Conservation (phyloP, 1,140 invertebrate genomes). For the Scaptomyza hsui region DNA sequence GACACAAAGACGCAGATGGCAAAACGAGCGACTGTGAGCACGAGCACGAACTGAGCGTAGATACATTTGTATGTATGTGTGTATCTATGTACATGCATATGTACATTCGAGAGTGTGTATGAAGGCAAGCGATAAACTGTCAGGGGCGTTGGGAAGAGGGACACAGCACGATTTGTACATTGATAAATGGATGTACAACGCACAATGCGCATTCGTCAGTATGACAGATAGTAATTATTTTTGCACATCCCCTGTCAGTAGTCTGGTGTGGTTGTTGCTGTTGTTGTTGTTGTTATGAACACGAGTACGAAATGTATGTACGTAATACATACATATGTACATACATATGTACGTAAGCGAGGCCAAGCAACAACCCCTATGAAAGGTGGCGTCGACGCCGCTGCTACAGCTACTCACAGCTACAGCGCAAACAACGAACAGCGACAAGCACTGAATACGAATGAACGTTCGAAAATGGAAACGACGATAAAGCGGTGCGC, state of each 20-base stretch:
- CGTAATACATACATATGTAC: too few species aligned
- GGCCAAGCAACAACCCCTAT: conserved; percentile 27
- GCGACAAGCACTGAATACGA: conserved; percentile 59
- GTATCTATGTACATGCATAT: not conserved
- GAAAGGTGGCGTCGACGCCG: conserved; percentile 35
- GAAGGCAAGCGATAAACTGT: conserved; percentile 49
- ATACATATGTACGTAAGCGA: not conserved
- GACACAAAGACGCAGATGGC: conserved; percentile 53
- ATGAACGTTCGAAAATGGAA: conserved; percentile 50
- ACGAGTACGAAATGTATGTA: not conserved
- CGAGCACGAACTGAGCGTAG: conserved; percentile 51
- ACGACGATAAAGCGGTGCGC: conserved; percentile 52
- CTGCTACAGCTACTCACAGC: conserved; percentile 22
- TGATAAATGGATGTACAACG: conserved; percentile 17
- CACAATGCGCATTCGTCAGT: not conserved
- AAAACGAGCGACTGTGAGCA: conserved; percentile 54
- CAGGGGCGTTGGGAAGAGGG: conserved; percentile 40
- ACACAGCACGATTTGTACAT: conserved; percentile 9
- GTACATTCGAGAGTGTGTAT: conserved; percentile 30
- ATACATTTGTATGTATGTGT: conserved; percentile 6
- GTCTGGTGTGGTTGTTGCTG: not conserved
- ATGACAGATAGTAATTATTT: conserved; percentile 32
- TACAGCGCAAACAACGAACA: conserved; percentile 22
- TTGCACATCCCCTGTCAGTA: not conserved
- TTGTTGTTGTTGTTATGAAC: conserved; percentile 8